A percentile compares a stretch with the other conserved stretches of the same genome.
Evolutionary conservation across 2,113 vertebrate genomes (phyloP).

Genomic region (Excalfactoria chinensis): DNA sequence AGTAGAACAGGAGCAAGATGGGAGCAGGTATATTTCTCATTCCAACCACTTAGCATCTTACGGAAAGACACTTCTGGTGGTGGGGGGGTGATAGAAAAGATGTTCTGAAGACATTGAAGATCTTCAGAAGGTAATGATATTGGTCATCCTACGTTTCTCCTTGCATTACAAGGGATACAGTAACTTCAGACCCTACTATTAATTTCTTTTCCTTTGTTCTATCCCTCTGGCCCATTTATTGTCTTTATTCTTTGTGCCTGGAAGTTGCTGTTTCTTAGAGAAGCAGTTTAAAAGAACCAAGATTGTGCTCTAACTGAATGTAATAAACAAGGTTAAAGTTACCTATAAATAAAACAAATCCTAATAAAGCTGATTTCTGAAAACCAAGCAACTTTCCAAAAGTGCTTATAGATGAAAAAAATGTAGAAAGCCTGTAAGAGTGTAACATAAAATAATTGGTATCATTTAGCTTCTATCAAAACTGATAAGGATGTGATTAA

Average conservation of each 20-base stretch:
- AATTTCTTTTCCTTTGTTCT: not conserved
- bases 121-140: not conserved
- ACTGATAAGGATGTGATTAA: not conserved
- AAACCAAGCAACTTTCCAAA: not conserved
- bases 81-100: not conserved
- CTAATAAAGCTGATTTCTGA: not conserved
- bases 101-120: not conserved
- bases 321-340: not conserved
- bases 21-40: not conserved
- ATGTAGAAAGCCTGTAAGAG: not conserved
- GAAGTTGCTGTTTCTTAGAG: not conserved
- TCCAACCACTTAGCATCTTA: not conserved
- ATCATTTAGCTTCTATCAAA: not conserved
- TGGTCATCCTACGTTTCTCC: not conserved
- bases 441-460: not conserved
- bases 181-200: not conserved
- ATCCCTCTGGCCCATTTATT: not conserved
- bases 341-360: not conserved
- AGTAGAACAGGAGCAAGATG: not conserved
- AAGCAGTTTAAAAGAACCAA: not conserved
- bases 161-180: not conserved
- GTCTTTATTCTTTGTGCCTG: not conserved
- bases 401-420: not conserved
- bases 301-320: not conserved
- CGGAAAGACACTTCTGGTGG: not conserved